phyloP scores from a whole-genome alignment of 1,140 invertebrate genomes.

The Lycorma delicatula region DNA sequence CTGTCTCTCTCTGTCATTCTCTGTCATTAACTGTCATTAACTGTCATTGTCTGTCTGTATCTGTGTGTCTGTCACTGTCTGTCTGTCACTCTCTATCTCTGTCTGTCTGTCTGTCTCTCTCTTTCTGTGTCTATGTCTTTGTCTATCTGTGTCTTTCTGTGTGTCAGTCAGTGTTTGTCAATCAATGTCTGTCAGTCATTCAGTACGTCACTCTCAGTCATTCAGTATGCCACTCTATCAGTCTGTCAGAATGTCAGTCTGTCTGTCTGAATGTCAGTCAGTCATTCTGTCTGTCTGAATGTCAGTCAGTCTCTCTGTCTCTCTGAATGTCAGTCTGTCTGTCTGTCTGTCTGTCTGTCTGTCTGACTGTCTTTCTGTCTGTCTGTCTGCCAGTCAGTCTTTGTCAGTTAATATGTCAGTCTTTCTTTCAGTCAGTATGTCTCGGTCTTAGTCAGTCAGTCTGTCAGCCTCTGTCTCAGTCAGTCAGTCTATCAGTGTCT shows the following conservation, averaged over 20 bases:
- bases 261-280: slow-evolving; percentile 18
- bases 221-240: neutral
- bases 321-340: slow-evolving; percentile 16
- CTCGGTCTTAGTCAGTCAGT: slow-evolving; percentile 19
- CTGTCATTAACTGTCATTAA: slow-evolving; percentile 17
- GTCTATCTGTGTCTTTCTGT: neutral
- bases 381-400: slow-evolving; percentile 12
- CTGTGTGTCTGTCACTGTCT: neutral
- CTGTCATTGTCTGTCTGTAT: slow-evolving; percentile 7
- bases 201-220: neutral
- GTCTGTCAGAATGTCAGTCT: neutral
- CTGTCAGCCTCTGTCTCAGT: slow-evolving; percentile 21
- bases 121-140: neutral
- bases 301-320: slow-evolving; percentile 10
- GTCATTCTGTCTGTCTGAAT: slow-evolving; percentile 2
- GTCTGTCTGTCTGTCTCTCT: neutral
- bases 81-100: neutral
- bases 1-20: slow-evolving; percentile 17
- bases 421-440: slow-evolving; percentile 15
- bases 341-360: slow-evolving; percentile 17
- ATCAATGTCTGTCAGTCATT: neutral
- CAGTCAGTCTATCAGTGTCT: slow-evolving; percentile 21
- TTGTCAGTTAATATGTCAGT: slow-evolving; percentile 21
- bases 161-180: neutral
- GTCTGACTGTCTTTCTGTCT: slow-evolving; percentile 18